Conservation (phyloP, 2,797 vertebrate species). For the Danionella dracula region DNA sequence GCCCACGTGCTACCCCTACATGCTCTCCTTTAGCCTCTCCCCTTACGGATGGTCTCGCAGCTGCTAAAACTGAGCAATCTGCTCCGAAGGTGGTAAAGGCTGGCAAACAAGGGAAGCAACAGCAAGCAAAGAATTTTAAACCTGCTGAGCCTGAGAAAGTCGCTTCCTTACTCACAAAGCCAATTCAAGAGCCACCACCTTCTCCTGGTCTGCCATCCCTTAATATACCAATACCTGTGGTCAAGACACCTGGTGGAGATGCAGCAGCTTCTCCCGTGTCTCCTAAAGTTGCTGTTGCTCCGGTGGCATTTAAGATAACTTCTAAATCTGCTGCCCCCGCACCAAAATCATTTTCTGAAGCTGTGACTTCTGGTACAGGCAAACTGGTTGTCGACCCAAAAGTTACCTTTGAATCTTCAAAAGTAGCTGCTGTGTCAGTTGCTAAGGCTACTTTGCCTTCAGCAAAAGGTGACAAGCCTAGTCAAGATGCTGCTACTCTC, state of each 20-base stretch:
- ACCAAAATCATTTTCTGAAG: constrained; percentile 60
- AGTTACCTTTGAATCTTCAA: constrained; percentile 21
- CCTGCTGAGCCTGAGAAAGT: constrained; percentile 41
- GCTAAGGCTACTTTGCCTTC: constrained; percentile 29
- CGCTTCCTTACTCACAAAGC: neutral
- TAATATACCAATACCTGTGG: neutral
- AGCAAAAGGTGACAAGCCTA: constrained; percentile 7
- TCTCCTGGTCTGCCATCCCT: constrained; percentile 19
- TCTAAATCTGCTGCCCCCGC: constrained; percentile 57
- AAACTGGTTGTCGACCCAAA: constrained; percentile 52
- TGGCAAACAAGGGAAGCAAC: constrained; percentile 69
- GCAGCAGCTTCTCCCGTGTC: constrained; percentile 13
- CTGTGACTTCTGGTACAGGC: constrained; percentile 54
- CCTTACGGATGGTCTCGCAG: constrained; percentile 27
- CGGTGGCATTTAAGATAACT: constrained; percentile 61
- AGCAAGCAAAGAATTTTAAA: constrained; percentile 62
- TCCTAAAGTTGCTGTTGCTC: constrained; percentile 37
- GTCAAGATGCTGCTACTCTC: constrained; percentile 16
- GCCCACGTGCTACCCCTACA: constrained; percentile 44
- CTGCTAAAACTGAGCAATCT: constrained; percentile 44
- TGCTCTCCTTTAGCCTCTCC: constrained; percentile 59
- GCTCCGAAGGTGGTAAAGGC: constrained; percentile 71
- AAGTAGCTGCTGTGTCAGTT: constrained; percentile 31
- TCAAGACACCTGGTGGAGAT: neutral
- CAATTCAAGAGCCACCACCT: neutral